Base-by-base conservation (phyloP, 2,888 invertebrate species). In the Leptopilina syphax region DNA sequence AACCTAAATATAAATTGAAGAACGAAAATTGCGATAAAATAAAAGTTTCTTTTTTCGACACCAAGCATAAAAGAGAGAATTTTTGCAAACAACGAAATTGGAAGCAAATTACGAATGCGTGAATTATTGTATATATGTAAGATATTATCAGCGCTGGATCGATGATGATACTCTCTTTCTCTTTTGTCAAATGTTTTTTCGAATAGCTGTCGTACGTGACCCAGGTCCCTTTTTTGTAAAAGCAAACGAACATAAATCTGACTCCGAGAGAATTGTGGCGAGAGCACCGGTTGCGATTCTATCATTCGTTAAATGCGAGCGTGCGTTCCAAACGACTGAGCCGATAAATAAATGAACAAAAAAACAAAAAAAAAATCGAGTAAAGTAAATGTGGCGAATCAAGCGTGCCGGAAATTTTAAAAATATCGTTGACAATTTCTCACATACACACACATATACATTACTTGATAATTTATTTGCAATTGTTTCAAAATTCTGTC, bases 241-340 rank as follows among this genome's bases (percentile, higher is more conserved):
- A 73, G 65, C 81, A 79, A 80, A 82, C 83, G 81, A 68, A 81
- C 82, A 83, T 86, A 86, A 85, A 86, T 86, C 83, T 79, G 81
- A 82, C 79, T 77, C 70, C 81, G 73, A 78, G 82, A 79, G 79
- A 82, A 68, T 79, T 79, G 81, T 70, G 83, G 80, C 80, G 83
- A 83, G 84, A 85, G 81, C 81, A 80, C 81, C 77, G 77, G 82
- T 80, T 78, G 83, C 79, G 80, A 82, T 85, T 82, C 83, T 82
- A 84, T 85, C 82, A 78, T 80, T 84, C 82, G 83, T 83, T 83
- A 84, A 84, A 85, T 80, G 82, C 83, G 81, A 80, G 80, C 81
- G 78, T 70, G 81, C 83, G 80, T 82, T 83, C 82, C 82, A 79
- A 79, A 73, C 79, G 80, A 79, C 65, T 78, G 80, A 70, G 77